A percentile compares a stretch with the other conserved stretches of the same genome.
phyloP scores from a whole-genome alignment of 2,113 vertebrate genomes.

The Ondatra zibethicus region DNA sequence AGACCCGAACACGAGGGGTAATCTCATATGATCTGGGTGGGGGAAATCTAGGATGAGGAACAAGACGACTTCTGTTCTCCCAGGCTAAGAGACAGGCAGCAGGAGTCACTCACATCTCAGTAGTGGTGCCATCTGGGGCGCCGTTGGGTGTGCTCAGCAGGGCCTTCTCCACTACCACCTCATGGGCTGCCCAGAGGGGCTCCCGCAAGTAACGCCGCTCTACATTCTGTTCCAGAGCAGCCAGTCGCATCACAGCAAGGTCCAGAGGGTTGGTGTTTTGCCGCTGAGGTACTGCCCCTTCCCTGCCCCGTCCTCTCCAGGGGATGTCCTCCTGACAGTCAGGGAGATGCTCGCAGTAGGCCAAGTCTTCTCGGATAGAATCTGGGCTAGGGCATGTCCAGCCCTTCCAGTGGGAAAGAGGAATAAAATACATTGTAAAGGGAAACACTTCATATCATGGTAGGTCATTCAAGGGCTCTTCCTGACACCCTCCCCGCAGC shows the following conservation, averaged over 20 bases:
- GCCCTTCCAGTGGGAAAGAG: conserved; percentile 83
- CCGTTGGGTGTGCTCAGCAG: conserved; percentile 82
- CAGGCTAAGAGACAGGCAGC: neutral
- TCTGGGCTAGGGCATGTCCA: conserved; percentile 93
- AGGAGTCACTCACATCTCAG: conserved; percentile 85
- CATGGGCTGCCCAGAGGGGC: conserved; percentile 94
- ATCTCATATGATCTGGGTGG: conserved; percentile 93
- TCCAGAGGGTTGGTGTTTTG: conserved; percentile 93
- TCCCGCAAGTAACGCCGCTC: conserved; percentile 96
- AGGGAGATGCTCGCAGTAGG: conserved; percentile 93
- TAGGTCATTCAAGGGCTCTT: neutral
- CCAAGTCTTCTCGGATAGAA: conserved; percentile 92
- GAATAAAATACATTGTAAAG: conserved; percentile 20
- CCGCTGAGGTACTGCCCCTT: conserved; percentile 89
- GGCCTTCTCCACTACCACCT: conserved; percentile 92
- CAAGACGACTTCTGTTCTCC: neutral
- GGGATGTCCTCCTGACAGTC: conserved; percentile 93
- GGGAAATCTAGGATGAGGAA: neutral
- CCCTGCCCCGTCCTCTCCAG: conserved; percentile 89
- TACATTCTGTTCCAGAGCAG: conserved; percentile 94
- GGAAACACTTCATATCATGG: neutral
- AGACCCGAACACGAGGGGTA: conserved; percentile 93
- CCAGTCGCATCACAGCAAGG: conserved; percentile 92
- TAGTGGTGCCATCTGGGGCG: conserved; percentile 70
- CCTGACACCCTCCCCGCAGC: neutral